Percentiles rank a stretch among this genome's conserved stretches.
These are phyloP conservation scores for Chrysomela aeneicollis DNA, from an alignment of 2,888 invertebrate species.

Conservation along the genomic window DNA sequence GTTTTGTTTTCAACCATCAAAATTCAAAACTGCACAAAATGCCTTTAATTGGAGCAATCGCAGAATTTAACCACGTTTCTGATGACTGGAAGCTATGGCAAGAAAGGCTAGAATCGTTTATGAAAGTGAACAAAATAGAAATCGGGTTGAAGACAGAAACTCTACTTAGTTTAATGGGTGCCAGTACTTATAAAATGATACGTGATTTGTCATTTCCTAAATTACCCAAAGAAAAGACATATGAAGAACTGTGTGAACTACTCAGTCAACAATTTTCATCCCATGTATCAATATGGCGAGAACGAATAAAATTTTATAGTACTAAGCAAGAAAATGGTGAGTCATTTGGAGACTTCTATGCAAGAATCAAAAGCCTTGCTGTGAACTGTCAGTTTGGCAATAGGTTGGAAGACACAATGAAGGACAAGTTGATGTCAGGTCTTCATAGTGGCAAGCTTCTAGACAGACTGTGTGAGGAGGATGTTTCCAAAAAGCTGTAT, in stretches of 20 bases:
- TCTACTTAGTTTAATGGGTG: too few relatives aligned
- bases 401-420: background rate
- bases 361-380: background rate
- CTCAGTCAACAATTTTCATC: slow-evolving; percentile 1
- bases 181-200: too few relatives aligned
- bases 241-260: background rate
- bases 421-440: slow-evolving; percentile 1
- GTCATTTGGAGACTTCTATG: background rate
- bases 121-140: too few relatives aligned
- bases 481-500: background rate
- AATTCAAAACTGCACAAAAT: background rate
- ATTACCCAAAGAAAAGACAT: too few relatives aligned
- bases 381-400: background rate
- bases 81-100: too few relatives aligned
- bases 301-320: background rate
- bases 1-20: too few relatives aligned
- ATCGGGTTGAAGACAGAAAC: too few relatives aligned
- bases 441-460: background rate
- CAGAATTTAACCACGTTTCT: too few relatives aligned
- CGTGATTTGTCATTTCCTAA: too few relatives aligned
- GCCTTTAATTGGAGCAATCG: background rate
- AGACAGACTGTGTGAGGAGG: slow-evolving; percentile 1
- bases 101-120: too few relatives aligned
- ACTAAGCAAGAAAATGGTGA: background rate
- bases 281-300: background rate